Percentiles rank a stretch among this genome's conserved stretches.
Conservation (phyloP, 1,140 invertebrate species). For the Lasaia peninsularis region DNA sequence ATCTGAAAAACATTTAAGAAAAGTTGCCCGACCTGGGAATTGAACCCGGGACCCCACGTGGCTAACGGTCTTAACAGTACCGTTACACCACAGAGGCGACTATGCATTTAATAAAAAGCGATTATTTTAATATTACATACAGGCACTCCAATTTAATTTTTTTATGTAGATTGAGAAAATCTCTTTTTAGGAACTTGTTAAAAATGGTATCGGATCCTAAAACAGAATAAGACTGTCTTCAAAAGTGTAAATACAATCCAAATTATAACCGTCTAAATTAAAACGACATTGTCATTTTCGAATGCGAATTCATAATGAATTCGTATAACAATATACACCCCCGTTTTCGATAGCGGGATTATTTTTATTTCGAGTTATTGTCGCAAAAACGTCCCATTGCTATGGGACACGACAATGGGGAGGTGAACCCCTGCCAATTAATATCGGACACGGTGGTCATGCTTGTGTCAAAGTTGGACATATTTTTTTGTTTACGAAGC, state of each 20-base stretch:
- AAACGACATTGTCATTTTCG: slow-evolving; percentile 12
- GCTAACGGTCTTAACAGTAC: too few species aligned
- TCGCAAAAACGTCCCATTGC: slow-evolving; percentile 52
- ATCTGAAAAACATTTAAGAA: too few species aligned
- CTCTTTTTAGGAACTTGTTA: too few species aligned
- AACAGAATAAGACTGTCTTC: not conserved
- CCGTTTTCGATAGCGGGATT: slow-evolving; percentile 48
- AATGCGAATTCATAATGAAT: slow-evolving; percentile 6
- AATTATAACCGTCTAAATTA: slow-evolving; percentile 1
- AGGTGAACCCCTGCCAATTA: slow-evolving; percentile 71
- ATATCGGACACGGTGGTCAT: slow-evolving; percentile 65
- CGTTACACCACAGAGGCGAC: too few species aligned
- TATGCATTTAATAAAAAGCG: too few species aligned
- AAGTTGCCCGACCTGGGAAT: too few species aligned
- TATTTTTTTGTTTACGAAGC: slow-evolving; percentile 47
- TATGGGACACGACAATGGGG: slow-evolving; percentile 42
- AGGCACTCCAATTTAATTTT: too few species aligned
- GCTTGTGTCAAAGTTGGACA: slow-evolving; percentile 57
- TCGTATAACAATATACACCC: slow-evolving; percentile 44
- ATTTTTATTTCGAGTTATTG: slow-evolving; percentile 57
- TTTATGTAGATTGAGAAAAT: too few species aligned
- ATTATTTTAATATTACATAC: too few species aligned
- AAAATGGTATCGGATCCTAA: too few species aligned
- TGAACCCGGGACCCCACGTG: too few species aligned
- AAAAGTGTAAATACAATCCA: slow-evolving; percentile 6